A percentile compares a stretch with the other conserved stretches of the same genome.
These are phyloP conservation scores for Hirtodrosophila duncani DNA, from an alignment of 2,888 invertebrate genomes.

Conservation along the genomic window DNA sequence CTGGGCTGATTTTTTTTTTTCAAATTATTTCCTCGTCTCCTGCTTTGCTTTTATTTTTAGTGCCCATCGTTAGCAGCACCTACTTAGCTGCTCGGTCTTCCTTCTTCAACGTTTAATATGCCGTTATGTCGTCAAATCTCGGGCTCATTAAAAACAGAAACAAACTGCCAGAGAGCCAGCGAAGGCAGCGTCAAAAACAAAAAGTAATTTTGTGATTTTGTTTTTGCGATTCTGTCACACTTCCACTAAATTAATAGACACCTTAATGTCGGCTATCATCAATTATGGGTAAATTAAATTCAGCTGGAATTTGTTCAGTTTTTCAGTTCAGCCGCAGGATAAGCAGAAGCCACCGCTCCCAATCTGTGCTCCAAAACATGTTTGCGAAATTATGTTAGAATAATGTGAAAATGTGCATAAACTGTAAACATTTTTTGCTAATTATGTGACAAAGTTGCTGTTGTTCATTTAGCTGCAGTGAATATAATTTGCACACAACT, in stretches of 20 bases:
- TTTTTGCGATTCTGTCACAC: slow-evolving; percentile 44
- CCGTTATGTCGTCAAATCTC: slow-evolving; percentile 65
- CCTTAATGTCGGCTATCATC: slow-evolving; percentile 39
- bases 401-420: slow-evolving; percentile 10
- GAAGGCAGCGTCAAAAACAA: slow-evolving; percentile 10
- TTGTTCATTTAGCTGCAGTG: slow-evolving; percentile 31
- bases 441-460: slow-evolving; percentile 37
- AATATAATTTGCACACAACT: slow-evolving; percentile 34
- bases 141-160: slow-evolving; percentile 58
- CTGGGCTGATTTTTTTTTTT: slow-evolving; percentile 37
- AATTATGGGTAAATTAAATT: slow-evolving; percentile 55
- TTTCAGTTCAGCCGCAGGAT: slow-evolving; percentile 16
- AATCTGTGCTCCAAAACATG: too few relatives aligned
- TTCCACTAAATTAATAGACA: slow-evolving; percentile 55
- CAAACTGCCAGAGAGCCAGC: slow-evolving; percentile 2
- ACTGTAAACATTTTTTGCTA: slow-evolving; percentile 18
- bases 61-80: slow-evolving; percentile 47
- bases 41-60: slow-evolving; percentile 63
- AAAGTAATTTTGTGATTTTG: slow-evolving; percentile 32
- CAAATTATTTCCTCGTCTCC: slow-evolving; percentile 7
- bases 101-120: slow-evolving; percentile 55
- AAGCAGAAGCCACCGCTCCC: too few relatives aligned
- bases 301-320: slow-evolving; percentile 3
- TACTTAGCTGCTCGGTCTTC: slow-evolving; percentile 26
- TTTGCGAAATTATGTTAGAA: slow-evolving; percentile 20